phyloP scores from a whole-genome alignment of 2,797 vertebrate genomes.

The Gymnoscopelus braueri region DNA sequence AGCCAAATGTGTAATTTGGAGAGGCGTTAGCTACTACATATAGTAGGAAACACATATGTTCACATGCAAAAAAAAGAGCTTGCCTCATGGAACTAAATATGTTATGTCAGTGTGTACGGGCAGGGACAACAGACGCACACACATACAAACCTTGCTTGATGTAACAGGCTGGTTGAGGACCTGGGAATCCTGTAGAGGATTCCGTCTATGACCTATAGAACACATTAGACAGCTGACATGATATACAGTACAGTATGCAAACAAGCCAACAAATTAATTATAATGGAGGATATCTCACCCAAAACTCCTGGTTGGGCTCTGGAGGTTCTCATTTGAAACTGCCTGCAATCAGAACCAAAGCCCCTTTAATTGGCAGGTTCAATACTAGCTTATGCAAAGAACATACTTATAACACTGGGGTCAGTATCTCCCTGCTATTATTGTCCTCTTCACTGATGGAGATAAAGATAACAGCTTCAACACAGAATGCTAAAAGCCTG shows the following conservation, averaged over 20 bases:
- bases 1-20: not conserved
- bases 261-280: not conserved
- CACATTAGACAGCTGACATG: not conserved
- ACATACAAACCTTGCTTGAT: conserved; percentile 60
- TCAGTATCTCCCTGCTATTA: no score
- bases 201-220: conserved; percentile 53
- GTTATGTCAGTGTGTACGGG: not conserved
- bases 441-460: no score
- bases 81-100: not conserved
- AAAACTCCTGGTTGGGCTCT: conserved; percentile 48
- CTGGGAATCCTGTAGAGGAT: conserved; percentile 80
- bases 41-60: not conserved
- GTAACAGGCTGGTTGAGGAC: conserved; percentile 76
- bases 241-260: not conserved
- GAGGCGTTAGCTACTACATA: not conserved
- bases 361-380: not conserved
- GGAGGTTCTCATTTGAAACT: conserved; percentile 77
- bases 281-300: conserved; percentile 61
- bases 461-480: no score
- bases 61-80: not conserved
- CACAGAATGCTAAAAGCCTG: no score
- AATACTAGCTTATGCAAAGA: no score
- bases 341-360: conserved; percentile 65
- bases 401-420: no score
- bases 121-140: not conserved